Conservation (phyloP, 1,140 invertebrate genomes). For the Oedothorax gibbosus region DNA sequence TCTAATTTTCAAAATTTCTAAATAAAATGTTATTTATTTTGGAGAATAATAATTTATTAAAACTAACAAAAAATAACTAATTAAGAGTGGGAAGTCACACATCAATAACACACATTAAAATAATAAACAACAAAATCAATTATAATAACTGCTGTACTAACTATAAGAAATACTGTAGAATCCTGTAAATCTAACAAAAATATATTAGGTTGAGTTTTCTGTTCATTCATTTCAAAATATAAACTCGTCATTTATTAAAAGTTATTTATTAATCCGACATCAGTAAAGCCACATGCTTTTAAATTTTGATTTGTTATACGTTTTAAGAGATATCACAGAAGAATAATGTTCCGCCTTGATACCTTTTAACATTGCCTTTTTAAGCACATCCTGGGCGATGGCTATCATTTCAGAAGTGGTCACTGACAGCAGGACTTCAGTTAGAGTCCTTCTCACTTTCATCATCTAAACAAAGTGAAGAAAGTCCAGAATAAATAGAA, state of each 20-base stretch:
- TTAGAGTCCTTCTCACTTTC: conserved; percentile 85
- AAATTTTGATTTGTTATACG: too few species aligned
- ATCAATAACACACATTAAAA: too few species aligned
- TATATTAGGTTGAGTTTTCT: neutral
- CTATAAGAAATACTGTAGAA: neutral
- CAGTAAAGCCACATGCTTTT: neutral
- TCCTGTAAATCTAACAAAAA: neutral
- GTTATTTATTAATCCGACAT: neutral
- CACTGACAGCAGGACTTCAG: conserved; percentile 92
- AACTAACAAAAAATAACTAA: too few species aligned
- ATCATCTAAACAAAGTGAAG: conserved; percentile 78
- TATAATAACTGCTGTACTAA: conserved; percentile 9
- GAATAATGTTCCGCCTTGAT: conserved; percentile 15
- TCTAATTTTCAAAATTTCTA: too few species aligned
- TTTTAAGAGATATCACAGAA: too few species aligned
- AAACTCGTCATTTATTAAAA: neutral
- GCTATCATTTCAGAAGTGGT: conserved; percentile 88
- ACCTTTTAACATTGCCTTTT: conserved; percentile 58
- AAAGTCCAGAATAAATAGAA: neutral
- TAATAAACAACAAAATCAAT: conserved; percentile 57
- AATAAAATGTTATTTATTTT: too few species aligned
- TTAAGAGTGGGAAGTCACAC: too few species aligned
- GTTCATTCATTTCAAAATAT: neutral
- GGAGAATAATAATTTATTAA: too few species aligned
- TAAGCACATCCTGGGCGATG: conserved; percentile 79